A percentile compares a stretch with the other conserved stretches of the same genome.
phyloP scores from a whole-genome alignment of 1,140 invertebrate genomes.

The Drosophila navojoa region DNA sequence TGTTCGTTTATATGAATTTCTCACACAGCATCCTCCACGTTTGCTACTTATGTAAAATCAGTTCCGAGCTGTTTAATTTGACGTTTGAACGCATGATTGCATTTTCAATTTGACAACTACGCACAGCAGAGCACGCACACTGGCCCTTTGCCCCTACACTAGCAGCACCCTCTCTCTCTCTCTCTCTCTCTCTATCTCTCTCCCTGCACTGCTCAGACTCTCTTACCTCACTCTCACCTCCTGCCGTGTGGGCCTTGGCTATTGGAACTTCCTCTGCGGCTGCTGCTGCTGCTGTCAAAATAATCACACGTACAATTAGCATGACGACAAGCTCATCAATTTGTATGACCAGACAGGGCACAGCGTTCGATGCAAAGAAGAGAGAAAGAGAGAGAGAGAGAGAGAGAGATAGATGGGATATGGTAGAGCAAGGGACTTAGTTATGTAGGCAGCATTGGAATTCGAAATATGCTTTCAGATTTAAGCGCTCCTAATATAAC shows the following conservation, averaged over 20 bases:
- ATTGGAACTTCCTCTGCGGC: constrained; percentile 32
- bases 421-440: constrained; percentile 1
- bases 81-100: constrained; percentile 82
- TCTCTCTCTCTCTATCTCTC: too few relatives aligned
- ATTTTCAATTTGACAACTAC: constrained; percentile 74
- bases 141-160: constrained; percentile 1
- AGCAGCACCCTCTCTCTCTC: background rate
- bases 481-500: background rate
- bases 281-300: constrained; percentile 69
- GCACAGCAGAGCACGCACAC: constrained; percentile 29
- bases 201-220: too few relatives aligned
- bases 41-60: constrained; percentile 66
- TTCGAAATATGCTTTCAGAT: constrained; percentile 8
- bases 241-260: constrained; percentile 23
- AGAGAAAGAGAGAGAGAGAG: background rate
- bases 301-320: constrained; percentile 83
- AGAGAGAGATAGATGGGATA: background rate
- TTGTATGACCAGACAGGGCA: constrained; percentile 34
- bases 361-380: too few relatives aligned
- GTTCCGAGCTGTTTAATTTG: constrained; percentile 83
- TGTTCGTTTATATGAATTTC: constrained; percentile 57
- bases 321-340: constrained; percentile 77
- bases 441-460: constrained; percentile 16
- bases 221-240: constrained; percentile 5
- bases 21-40: constrained; percentile 23